These are phyloP conservation scores for Pagetopsis macropterus DNA, from an alignment of 2,797 vertebrate species.

Conservation along the genomic window DNA sequence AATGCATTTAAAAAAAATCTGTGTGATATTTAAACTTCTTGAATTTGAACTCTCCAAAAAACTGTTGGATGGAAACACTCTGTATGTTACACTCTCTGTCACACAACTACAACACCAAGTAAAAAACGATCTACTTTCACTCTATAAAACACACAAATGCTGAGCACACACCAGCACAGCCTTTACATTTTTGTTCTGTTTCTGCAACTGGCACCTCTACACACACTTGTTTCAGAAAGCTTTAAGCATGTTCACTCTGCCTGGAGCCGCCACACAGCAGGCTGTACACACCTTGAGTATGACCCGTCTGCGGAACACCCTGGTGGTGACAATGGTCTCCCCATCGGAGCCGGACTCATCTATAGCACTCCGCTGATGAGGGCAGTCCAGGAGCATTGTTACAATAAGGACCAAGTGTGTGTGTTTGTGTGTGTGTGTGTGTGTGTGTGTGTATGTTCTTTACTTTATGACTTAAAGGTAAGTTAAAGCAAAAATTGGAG, in stretches of 20 bases:
- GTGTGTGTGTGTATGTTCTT: background rate
- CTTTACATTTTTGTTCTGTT: background rate
- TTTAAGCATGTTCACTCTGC: constrained; percentile 9
- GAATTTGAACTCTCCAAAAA: background rate
- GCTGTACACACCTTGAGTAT: constrained; percentile 92
- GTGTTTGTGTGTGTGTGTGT: too few relatives aligned
- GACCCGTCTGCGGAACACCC: constrained; percentile 92
- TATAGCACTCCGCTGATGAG: constrained; percentile 88
- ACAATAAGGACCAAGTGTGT: constrained; percentile 18
- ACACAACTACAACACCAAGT: constrained; percentile 10
- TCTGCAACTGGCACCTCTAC: background rate
- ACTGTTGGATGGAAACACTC: constrained; percentile 4
- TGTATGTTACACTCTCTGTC: background rate
- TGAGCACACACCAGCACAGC: background rate
- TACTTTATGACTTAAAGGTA: too few relatives aligned
- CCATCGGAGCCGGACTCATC: constrained; percentile 88
- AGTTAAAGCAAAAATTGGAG: too few relatives aligned
- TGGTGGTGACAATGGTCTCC: constrained; percentile 92
- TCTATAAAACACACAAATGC: background rate
- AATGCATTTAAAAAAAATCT: background rate
- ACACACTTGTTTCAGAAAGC: constrained; percentile 9
- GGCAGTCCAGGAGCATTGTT: constrained; percentile 81
- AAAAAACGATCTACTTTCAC: background rate
- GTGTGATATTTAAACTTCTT: background rate
- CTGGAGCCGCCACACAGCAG: constrained; percentile 35